Evolutionary conservation across 1,140 invertebrate species (phyloP).

Genomic region (Caerostris darwini): DNA sequence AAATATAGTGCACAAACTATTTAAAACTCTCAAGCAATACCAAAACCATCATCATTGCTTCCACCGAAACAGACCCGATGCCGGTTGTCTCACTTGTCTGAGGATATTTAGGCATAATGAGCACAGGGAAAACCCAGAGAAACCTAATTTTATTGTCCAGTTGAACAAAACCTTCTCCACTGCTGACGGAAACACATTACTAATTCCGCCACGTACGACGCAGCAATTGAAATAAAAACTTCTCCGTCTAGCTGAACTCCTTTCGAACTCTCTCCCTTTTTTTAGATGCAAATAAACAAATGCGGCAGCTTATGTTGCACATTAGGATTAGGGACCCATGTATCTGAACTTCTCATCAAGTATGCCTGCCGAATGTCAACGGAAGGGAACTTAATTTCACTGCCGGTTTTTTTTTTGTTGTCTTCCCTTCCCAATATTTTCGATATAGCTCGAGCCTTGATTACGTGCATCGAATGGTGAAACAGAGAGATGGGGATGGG

Average conservation of each 20-base stretch:
- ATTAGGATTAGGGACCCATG: constrained; percentile 32
- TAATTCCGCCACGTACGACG: constrained; percentile 41
- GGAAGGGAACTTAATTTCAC: neutral
- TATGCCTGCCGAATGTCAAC: constrained; percentile 4
- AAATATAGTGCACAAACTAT: no score
- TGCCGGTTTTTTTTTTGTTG: neutral
- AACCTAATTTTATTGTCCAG: neutral
- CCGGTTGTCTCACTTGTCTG: neutral
- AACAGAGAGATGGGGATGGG: neutral
- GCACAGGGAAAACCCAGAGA: neutral
- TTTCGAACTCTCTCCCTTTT: neutral
- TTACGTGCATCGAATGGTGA: constrained; percentile 53
- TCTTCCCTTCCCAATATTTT: neutral
- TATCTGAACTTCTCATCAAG: constrained; percentile 48
- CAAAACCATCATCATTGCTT: no score
- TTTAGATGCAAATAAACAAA: constrained; percentile 65
- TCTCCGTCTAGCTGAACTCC: no score
- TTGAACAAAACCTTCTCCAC: neutral
- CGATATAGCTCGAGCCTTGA: constrained; percentile 16
- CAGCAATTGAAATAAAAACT: constrained; percentile 47
- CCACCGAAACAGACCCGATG: no score
- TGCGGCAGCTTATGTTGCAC: constrained; percentile 19
- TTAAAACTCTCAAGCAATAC: no score
- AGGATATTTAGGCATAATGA: neutral
- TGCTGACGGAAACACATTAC: constrained; percentile 44